Base-by-base conservation (phyloP, 2,888 invertebrate genomes). In the Trichopria drosophilae region DNA sequence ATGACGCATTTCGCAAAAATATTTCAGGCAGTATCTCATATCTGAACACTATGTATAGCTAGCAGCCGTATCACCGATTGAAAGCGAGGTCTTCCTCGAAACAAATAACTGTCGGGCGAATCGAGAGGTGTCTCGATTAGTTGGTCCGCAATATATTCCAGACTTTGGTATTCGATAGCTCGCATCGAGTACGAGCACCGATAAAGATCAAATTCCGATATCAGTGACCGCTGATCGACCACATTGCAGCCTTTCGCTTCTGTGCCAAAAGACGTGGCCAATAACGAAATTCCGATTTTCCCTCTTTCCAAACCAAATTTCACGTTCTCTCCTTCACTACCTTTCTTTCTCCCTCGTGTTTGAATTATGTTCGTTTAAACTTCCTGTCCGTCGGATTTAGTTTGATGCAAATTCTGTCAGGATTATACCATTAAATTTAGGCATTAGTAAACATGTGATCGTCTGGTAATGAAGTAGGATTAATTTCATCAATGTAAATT, bases 201-300 rank as follows among this genome's bases (percentile, higher is more conserved):
- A 62, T 65, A 63, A 64, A 62, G 59, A 67, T 66, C 63, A 64
- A 68, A 68, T 68, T 68, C 63, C 67, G 60, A 67, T 67, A 67
- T 65, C 60, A 58, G 48, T 36, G 50, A 46, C 50, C 59, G 46
- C 58, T 59, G 59, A 66, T 67, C 61, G 63, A 60, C 59, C 60
- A 59, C 55, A 44, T 37, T 32, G 41, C 28, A 53, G 32, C n/a
- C 43, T 44, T 48, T 44, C 49, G 44, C 37, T 41, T n/a, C n/a
- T n/a, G n/a, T n/a, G n/a, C 42, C 45, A 37, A 31, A 50, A 53
- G 48, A 54, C 55, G 51, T 52, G 45, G 40, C 47, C 55, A 51
- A 57, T 62, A 64, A 66, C 65, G 61, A 68, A 68, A 69, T 66
- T 67, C 60, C 63, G 51, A 49, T 46, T 59, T 57, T 57, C 51